Conservation (phyloP, 2,888 invertebrate species). For the Brachylomia viminalis region DNA sequence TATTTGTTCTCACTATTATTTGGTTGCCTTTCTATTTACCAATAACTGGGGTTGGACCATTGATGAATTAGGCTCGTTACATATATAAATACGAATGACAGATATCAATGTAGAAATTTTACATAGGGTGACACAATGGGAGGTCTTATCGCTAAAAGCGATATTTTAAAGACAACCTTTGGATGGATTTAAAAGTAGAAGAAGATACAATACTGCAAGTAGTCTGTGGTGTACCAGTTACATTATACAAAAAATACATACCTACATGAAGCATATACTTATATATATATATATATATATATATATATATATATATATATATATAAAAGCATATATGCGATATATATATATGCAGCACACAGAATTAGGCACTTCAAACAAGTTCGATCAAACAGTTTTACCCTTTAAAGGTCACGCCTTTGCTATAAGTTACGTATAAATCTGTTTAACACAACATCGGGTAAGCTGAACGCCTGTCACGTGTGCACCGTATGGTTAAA, state of each 20-base stretch:
- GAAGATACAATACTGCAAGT: neutral
- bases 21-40: conserved; percentile 8
- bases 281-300: neutral
- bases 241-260: neutral
- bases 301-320: too few species aligned
- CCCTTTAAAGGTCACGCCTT: conserved; percentile 56
- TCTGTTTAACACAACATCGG: conserved; percentile 27
- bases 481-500: conserved; percentile 23
- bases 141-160: neutral
- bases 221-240: neutral
- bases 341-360: too few species aligned
- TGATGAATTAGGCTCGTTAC: neutral
- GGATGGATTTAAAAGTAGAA: neutral
- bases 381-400: conserved; percentile 59
- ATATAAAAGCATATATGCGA: neutral
- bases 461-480: conserved; percentile 20
- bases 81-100: neutral
- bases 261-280: neutral
- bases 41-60: neutral
- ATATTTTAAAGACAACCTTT: neutral
- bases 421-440: conserved; percentile 47
- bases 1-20: conserved; percentile 10
- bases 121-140: neutral
- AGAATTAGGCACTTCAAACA: conserved; percentile 49
- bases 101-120: neutral